Conservation (phyloP, 2,113 vertebrate species). For the Equus quagga region DNA sequence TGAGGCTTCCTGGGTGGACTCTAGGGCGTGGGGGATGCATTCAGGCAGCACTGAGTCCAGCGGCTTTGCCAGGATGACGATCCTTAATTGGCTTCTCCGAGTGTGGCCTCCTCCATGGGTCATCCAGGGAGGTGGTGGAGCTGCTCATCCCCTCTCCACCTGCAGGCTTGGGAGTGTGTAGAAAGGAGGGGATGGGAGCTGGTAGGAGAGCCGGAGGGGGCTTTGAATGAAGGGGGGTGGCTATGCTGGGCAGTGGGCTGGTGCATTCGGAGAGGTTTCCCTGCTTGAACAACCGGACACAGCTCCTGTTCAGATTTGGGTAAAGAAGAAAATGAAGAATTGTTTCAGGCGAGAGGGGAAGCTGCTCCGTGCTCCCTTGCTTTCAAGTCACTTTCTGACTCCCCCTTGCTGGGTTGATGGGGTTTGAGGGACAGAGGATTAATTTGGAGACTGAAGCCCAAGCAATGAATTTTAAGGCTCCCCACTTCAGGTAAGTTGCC, state of each 20-base stretch:
- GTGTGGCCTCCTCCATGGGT: slow-evolving; percentile 36
- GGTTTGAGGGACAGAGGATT: background rate
- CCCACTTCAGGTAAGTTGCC: background rate
- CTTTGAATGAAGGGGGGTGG: background rate
- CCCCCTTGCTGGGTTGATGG: background rate
- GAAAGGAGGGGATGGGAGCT: background rate
- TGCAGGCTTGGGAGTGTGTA: background rate
- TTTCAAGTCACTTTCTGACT: background rate
- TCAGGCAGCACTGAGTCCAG: background rate
- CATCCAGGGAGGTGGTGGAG: slow-evolving; percentile 33
- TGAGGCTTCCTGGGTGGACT: background rate
- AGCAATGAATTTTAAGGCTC: background rate
- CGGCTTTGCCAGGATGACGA: slow-evolving; percentile 21
- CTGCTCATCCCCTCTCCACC: background rate
- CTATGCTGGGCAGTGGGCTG: background rate
- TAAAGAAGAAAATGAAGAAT: background rate
- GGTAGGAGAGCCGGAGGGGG: no score
- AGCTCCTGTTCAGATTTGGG: background rate
- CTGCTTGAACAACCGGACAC: background rate
- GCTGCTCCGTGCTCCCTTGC: background rate
- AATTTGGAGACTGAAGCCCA: background rate
- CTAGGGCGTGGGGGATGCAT: background rate
- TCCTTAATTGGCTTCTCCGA: slow-evolving; percentile 76
- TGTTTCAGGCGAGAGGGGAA: background rate
- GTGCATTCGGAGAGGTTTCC: background rate